Evolutionary conservation across 2,888 invertebrate genomes (phyloP).

Genomic region (Tenodera sinensis): DNA sequence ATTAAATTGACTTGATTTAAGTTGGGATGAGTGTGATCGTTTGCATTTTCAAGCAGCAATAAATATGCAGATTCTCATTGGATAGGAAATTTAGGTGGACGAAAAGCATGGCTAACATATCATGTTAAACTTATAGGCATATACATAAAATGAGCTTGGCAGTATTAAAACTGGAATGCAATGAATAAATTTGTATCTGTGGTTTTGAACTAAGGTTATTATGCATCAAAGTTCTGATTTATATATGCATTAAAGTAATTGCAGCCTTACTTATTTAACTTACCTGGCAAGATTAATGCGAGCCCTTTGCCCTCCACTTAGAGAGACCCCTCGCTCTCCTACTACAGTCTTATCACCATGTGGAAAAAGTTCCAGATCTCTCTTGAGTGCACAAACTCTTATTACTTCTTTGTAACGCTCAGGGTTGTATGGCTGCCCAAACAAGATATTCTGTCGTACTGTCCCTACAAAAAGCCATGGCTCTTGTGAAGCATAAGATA

Average conservation of each 20-base stretch:
- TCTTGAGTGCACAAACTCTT: conserved; percentile 59
- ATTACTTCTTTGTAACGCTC: conserved; percentile 52
- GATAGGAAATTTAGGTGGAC: too few relatives aligned
- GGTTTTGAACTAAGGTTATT: too few relatives aligned
- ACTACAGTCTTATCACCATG: conserved; percentile 70
- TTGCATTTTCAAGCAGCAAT: too few relatives aligned
- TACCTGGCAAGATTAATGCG: conserved; percentile 68
- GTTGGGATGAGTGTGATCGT: too few relatives aligned
- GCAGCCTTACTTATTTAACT: conserved; percentile 21
- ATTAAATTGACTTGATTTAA: too few relatives aligned
- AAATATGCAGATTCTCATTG: too few relatives aligned
- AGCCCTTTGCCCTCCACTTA: conserved; percentile 80
- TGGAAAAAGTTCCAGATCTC: conserved; percentile 67
- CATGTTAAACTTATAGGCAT: too few relatives aligned
- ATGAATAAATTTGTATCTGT: too few relatives aligned
- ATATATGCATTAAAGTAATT: background rate
- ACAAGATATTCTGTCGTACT: conserved; percentile 74
- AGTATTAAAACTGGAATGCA: too few relatives aligned
- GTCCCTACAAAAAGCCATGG: conserved; percentile 73
- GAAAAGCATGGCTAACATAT: too few relatives aligned
- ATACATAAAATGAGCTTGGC: too few relatives aligned
- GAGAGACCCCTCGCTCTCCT: conserved; percentile 71
- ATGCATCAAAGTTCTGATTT: background rate
- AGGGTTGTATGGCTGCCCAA: conserved; percentile 62
- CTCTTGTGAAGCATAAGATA: conserved; percentile 75